A percentile compares a stretch with the other conserved stretches of the same genome.
phyloP scores from a whole-genome alignment of 2,888 invertebrate species.

The Chironomus riparius region DNA sequence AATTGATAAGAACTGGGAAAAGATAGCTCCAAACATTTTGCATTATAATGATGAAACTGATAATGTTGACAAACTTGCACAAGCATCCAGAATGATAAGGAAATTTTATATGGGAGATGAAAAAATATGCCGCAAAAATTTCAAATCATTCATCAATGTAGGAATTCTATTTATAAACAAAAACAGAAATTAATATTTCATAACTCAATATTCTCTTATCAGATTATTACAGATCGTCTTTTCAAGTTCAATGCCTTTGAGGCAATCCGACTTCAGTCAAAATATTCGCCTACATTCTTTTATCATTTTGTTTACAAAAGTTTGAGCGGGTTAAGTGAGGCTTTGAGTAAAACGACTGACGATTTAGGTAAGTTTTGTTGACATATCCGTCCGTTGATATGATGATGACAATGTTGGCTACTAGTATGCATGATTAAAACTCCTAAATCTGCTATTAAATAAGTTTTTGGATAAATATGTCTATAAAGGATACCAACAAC shows the following conservation, averaged over 20 bases:
- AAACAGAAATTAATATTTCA: conserved; percentile 35
- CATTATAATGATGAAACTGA: conserved; percentile 54
- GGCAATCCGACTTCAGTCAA: conserved; percentile 51
- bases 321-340: conserved; percentile 48
- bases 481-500: too few relatives aligned
- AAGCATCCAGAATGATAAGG: conserved; percentile 47
- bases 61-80: conserved; percentile 39
- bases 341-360: conserved; percentile 45
- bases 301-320: conserved; percentile 57
- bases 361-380: conserved; percentile 36
- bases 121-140: conserved; percentile 46
- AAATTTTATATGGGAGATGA: conserved; percentile 48
- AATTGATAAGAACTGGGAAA: conserved; percentile 50
- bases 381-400: conserved; percentile 30
- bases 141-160: conserved; percentile 31
- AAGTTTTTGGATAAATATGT: too few relatives aligned
- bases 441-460: too few relatives aligned
- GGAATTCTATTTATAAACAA: conserved; percentile 34
- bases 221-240: conserved; percentile 57
- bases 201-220: conserved; percentile 29
- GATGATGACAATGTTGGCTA: too few relatives aligned
- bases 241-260: conserved; percentile 53
- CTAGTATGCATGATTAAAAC: too few relatives aligned
- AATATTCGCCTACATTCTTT: conserved; percentile 51
- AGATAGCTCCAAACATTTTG: conserved; percentile 51